These are phyloP conservation scores for Gobiocypris rarus DNA, from an alignment of 2,113 vertebrate species.

Conservation along the genomic window DNA sequence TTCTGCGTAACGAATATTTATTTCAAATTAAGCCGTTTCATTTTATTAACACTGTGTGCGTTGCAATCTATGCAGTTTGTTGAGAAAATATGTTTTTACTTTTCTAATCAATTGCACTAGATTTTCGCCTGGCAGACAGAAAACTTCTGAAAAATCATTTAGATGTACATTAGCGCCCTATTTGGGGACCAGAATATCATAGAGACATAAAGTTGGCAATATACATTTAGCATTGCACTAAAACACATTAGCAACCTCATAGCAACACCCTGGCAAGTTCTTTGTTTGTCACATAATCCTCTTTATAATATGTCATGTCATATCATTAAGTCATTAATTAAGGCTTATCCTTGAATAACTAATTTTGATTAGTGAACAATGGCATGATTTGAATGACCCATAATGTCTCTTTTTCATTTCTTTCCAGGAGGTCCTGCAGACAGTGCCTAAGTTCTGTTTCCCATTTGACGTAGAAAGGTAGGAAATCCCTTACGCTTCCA, in stretches of 20 bases:
- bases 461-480: conserved; percentile 98
- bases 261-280: not conserved
- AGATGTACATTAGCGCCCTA: not conserved
- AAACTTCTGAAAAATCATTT: not conserved
- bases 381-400: conserved; percentile 23
- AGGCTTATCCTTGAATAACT: not conserved
- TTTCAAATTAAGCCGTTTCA: not conserved
- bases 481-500: conserved; percentile 37
- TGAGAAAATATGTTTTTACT: not conserved
- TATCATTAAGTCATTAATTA: conserved; percentile 2
- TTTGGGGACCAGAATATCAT: not conserved
- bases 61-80: not conserved
- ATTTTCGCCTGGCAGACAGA: not conserved
- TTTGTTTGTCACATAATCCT: not conserved
- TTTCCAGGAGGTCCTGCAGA: conserved; percentile 90
- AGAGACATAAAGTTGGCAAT: not conserved
- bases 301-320: not conserved
- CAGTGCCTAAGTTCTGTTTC: conserved; percentile 97
- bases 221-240: too few species aligned
- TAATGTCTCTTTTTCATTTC: conserved; percentile 64
- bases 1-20: not conserved
- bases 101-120: not conserved
- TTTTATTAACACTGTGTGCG: not conserved
- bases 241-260: not conserved
- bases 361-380: not conserved